Conservation (phyloP, 2,888 invertebrate genomes). For the Punctoribates punctum region DNA sequence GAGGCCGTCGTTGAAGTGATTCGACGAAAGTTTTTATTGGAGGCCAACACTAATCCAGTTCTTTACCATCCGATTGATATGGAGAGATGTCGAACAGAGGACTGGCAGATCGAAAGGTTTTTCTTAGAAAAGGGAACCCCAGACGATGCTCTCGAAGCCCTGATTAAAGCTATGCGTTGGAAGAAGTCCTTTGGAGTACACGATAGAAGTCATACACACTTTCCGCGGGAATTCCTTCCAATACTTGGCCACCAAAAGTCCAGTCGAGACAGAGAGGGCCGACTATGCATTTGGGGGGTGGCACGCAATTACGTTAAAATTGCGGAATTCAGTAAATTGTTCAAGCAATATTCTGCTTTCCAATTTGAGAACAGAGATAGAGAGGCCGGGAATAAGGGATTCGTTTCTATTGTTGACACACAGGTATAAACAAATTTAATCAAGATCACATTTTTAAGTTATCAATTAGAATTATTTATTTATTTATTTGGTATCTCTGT, state of each 20-base stretch:
- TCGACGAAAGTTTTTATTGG: neutral
- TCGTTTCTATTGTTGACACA: too few relatives aligned
- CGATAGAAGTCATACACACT: slow-evolving; percentile 3
- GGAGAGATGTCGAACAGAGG: slow-evolving; percentile 35
- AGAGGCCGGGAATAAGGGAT: too few relatives aligned
- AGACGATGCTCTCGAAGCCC: slow-evolving; percentile 13
- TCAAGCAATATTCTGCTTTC: neutral
- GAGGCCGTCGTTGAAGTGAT: neutral
- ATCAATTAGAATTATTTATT: too few relatives aligned
- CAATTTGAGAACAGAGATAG: too few relatives aligned
- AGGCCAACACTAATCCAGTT: slow-evolving; percentile 22
- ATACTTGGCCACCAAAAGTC: slow-evolving; percentile 11
- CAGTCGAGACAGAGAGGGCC: slow-evolving; percentile 8
- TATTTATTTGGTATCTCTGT: too few relatives aligned
- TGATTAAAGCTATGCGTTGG: slow-evolving; percentile 38
- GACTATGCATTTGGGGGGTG: neutral
- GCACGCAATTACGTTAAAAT: neutral
- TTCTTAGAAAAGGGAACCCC: neutral
- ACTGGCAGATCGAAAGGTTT: slow-evolving; percentile 37
- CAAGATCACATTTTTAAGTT: too few relatives aligned
- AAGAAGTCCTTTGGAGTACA: slow-evolving; percentile 42
- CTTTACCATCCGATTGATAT: slow-evolving; percentile 41
- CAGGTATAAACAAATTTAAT: too few relatives aligned
- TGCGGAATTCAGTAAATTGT: neutral
- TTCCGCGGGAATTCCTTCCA: slow-evolving; percentile 37